phyloP scores from a whole-genome alignment of 2,113 vertebrate species.

The Alosa alosa region DNA sequence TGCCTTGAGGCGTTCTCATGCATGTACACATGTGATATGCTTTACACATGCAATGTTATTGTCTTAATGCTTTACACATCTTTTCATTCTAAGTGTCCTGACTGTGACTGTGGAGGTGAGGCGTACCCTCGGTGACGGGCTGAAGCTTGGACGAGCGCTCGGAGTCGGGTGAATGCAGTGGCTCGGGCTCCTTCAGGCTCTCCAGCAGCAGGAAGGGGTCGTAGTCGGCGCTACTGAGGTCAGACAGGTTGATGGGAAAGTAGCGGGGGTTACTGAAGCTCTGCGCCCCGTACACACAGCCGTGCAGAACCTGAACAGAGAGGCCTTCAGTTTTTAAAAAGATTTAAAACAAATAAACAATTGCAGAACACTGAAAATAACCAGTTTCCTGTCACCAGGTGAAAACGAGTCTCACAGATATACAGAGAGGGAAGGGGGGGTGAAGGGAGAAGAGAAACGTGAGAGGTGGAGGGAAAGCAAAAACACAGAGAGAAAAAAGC shows the following conservation, averaged over 20 bases:
- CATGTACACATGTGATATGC: too few species aligned
- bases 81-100: background rate
- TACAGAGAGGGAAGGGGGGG: too few species aligned
- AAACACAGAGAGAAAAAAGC: background rate
- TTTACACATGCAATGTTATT: too few species aligned
- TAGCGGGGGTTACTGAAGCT: constrained; percentile 91
- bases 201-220: constrained; percentile 95
- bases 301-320: constrained; percentile 86
- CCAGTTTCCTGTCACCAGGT: too few species aligned
- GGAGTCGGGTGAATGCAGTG: constrained; percentile 95
- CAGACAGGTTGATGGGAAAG: constrained; percentile 91
- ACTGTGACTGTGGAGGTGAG: background rate
- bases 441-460: too few species aligned
- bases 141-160: constrained; percentile 96
- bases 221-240: constrained; percentile 88
- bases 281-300: constrained; percentile 96
- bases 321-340: background rate
- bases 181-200: constrained; percentile 92
- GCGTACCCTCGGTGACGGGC: constrained; percentile 90
- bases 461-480: background rate
- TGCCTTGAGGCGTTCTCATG: too few species aligned
- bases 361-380: too few species aligned
- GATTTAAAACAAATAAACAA: background rate
- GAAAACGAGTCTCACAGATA: too few species aligned
- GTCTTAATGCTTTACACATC: too few species aligned